Base-by-base conservation (phyloP, 1,140 invertebrate genomes). In the Prorops nasuta region DNA sequence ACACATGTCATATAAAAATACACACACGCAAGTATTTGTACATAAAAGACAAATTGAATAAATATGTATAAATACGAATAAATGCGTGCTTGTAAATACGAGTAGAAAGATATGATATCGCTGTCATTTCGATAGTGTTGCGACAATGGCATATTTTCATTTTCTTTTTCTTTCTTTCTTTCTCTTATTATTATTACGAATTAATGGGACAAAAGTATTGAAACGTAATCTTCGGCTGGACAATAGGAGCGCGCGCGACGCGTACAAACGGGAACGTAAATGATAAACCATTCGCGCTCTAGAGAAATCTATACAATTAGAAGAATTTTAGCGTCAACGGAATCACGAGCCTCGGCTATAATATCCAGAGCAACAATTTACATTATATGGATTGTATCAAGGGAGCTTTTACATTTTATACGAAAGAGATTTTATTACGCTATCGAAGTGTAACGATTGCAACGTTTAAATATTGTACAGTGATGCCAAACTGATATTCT, bases 191-290 rank as follows among this genome's bases (percentile, higher is more conserved):
- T n/a, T n/a, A n/a, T n/a, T n/a, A n/a, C n/a, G n/a, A n/a, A n/a
- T n/a, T n/a, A 48, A 61, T 54, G 56, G 55, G 63, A 60, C 65
- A 61, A 66, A 62, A 66, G 69, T 62, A 68, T 49, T 63, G 47
- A 71, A 67, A 68, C 56, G 64, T 67, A 52, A 56, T 66, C 60
- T 69, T 53, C 69, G 64, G 57, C 70, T 67, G 70, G 64, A 71
- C 67, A 71, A 64, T 69, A 73, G 67, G 71, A 75, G 67, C 66
- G n/a, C n/a, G n/a, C n/a, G 71, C 71, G 71, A 58, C 67, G 71
- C 67, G 63, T 52, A 64, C 67, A 66, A 58, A 60, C 60, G 61
- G 53, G n/a, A n/a, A n/a, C 59, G 44, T 60, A 54, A 63, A 67
- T 66, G 60, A 66, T 65, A 51, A 60, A 63, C 60, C n/a, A n/a